Percentiles rank a stretch among this genome's conserved stretches.
Conservation (phyloP, 2,797 vertebrate genomes). For the Anguilla anguilla region DNA sequence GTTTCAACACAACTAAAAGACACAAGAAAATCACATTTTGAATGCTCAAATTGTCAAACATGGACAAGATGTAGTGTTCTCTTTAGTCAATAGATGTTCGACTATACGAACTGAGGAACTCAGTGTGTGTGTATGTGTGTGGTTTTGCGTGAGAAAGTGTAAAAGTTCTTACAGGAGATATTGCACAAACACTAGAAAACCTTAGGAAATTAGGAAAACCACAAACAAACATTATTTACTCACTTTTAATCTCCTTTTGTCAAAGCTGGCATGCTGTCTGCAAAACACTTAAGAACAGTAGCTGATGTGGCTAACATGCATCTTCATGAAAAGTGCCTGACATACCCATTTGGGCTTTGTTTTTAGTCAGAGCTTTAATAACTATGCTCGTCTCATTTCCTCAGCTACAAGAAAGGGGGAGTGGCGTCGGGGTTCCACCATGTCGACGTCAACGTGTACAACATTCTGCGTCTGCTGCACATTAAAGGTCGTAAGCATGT, state of each 20-base stretch:
- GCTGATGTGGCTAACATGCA: not conserved
- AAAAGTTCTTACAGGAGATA: not conserved
- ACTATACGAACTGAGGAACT: not conserved
- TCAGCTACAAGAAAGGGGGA: constrained; percentile 91
- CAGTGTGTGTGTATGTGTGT: not conserved
- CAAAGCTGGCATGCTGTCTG: not conserved
- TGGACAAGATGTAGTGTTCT: not conserved
- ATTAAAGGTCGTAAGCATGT: constrained; percentile 86
- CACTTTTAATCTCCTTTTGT: not conserved
- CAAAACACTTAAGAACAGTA: not conserved
- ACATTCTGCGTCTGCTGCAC: constrained; percentile 82
- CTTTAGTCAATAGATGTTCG: not conserved
- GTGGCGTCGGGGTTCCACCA: constrained; percentile 86
- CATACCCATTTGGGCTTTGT: not conserved
- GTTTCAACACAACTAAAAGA: not conserved
- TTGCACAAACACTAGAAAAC: not conserved
- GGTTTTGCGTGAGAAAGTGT: not conserved
- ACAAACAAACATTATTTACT: not conserved
- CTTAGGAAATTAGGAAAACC: not conserved
- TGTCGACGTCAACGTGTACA: constrained; percentile 85
- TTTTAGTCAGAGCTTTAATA: not conserved
- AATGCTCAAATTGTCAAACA: not conserved
- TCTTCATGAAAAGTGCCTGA: not conserved
- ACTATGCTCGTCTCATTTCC: constrained; percentile 27
- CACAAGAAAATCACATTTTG: not conserved